Evolutionary conservation across 2,113 vertebrate genomes (phyloP).

Genomic region (Panthera uncia): DNA sequence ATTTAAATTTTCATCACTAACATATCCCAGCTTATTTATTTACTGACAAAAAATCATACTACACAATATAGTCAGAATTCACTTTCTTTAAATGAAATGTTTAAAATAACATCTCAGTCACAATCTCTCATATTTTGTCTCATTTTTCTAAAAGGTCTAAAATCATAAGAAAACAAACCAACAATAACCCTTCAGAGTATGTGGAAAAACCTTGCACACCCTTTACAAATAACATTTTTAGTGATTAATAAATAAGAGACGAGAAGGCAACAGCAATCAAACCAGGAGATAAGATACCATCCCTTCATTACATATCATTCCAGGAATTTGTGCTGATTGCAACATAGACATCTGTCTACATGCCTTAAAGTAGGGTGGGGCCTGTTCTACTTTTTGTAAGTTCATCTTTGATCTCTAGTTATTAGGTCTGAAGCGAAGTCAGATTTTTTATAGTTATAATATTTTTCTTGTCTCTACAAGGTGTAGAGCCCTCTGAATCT

Average conservation of each 20-base stretch:
- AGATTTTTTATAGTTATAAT: background rate
- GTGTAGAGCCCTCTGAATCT: background rate
- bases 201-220: background rate
- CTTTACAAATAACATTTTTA: conserved; percentile 32
- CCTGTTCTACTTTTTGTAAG: background rate
- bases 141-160: background rate
- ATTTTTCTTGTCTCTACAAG: conserved; percentile 31
- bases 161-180: background rate
- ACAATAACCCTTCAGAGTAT: background rate
- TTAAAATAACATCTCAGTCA: background rate
- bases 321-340: conserved; percentile 60
- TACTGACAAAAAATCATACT: background rate
- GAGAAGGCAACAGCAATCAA: background rate
- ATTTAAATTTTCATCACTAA: background rate
- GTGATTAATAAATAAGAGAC: conserved; percentile 17
- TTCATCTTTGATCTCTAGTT: conserved; percentile 43
- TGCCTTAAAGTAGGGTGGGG: background rate
- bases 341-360: background rate
- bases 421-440: background rate
- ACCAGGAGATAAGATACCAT: background rate
- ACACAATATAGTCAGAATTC: background rate
- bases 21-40: background rate
- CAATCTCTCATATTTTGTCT: background rate
- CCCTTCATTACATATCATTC: background rate
- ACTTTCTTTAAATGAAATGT: background rate